Base-by-base conservation (phyloP, 1,140 invertebrate species). In the Eubasilissa regina region DNA sequence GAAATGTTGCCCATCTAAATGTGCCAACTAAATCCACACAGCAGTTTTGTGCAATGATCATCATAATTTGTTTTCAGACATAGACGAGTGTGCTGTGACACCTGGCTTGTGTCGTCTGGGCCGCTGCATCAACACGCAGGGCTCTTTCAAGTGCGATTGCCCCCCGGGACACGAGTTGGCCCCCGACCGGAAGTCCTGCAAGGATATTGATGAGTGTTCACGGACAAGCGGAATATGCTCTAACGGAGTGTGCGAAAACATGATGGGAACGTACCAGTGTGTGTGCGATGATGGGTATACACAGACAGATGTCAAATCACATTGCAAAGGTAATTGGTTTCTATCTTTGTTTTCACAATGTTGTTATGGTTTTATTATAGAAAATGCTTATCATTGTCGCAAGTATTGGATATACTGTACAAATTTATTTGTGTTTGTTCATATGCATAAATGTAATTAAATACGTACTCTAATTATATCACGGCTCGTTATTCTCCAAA, bases 191-290 rank as follows among this genome's bases (percentile, higher is more conserved):
- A 94, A 94, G 85, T 92, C 92, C 3, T 97, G 95, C 84, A 91
- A 92, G 58, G 94, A 96, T 84, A 92, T 96, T 8, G 94, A 96
- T 85, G 95, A 96, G 85, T 96, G 95, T 87, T 95, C 93, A n/a
- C 89, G 93, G 66, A 95, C 94, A 0, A 95, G 94, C 78, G 94
- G 94, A 9, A 95, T 96, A 44, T 96, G 95, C 84, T 95, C 94
- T 10, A 95, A 96, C 86, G 94, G 94, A 3, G 93, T 95, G 3
- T 97, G 95, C 85, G 94, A 96, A 85, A 97, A 98, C 83, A 93
- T 93, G 86, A 94, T 95, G 90, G 96, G 96, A 10, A 95, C 95
- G 1, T 97, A 96, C 86, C 94, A 95, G 84, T 97, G 96, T 86
- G 92, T 94, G 55, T 98, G 97, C 85, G 94, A 95, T 84, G 93